These are phyloP conservation scores for Ectropis crepuscularia DNA, from an alignment of 2,888 invertebrate genomes.

Conservation along the genomic window DNA sequence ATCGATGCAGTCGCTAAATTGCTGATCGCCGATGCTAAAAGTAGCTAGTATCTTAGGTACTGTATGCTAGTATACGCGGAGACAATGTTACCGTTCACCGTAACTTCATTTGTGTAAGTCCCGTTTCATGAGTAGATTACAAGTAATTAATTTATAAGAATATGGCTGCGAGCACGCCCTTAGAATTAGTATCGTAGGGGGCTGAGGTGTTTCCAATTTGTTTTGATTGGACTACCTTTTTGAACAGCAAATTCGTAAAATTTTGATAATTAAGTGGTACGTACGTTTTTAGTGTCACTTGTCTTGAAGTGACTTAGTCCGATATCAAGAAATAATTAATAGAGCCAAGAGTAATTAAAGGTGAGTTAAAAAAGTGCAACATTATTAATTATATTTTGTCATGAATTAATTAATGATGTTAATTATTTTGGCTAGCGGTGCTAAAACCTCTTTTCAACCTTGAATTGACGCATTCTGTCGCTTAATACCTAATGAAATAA, in stretches of 20 bases:
- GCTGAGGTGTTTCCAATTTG: slow-evolving; percentile 48
- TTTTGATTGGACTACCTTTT: slow-evolving; percentile 35
- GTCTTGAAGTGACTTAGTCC: background rate
- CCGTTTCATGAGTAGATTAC: slow-evolving; percentile 83
- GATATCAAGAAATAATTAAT: too few relatives aligned
- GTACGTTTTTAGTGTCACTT: background rate
- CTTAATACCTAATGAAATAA: too few relatives aligned
- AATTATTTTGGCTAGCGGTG: too few relatives aligned
- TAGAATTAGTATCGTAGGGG: slow-evolving; percentile 70
- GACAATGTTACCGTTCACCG: slow-evolving; percentile 50
- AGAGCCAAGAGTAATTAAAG: too few relatives aligned
- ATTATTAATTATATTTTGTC: too few relatives aligned
- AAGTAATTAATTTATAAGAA: slow-evolving; percentile 85
- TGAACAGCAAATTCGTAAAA: background rate
- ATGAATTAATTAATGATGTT: too few relatives aligned
- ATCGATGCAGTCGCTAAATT: too few relatives aligned
- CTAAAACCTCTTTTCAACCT: too few relatives aligned
- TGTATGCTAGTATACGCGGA: slow-evolving; percentile 20
- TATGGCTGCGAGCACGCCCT: slow-evolving; percentile 72
- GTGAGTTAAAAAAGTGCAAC: too few relatives aligned
- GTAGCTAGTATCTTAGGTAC: too few relatives aligned
- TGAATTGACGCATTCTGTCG: too few relatives aligned
- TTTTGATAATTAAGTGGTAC: background rate
- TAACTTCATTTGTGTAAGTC: slow-evolving; percentile 83
- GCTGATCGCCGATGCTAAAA: too few relatives aligned